phyloP scores from a whole-genome alignment of 2,888 invertebrate species.

The Eutolmus rufibarbis region DNA sequence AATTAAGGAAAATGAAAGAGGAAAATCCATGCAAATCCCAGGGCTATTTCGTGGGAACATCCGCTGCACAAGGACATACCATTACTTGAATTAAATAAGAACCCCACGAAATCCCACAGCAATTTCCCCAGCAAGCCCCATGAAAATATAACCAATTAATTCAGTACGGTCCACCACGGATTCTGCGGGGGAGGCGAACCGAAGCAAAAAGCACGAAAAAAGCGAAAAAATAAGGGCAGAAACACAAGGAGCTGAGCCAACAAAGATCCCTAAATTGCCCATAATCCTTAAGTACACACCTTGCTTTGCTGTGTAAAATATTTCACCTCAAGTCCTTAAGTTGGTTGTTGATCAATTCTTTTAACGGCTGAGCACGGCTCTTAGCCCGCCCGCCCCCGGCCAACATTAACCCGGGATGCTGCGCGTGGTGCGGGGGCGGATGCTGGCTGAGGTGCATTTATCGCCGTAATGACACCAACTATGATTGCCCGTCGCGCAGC shows the following conservation, averaged over 20 bases:
- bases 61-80: constrained; percentile 22
- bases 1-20: constrained; percentile 25
- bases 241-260: constrained; percentile 7
- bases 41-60: background rate
- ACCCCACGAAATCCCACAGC: constrained; percentile 24
- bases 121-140: constrained; percentile 25
- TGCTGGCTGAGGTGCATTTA: constrained; percentile 9
- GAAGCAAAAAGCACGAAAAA: background rate
- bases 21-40: constrained; percentile 35
- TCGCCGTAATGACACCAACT: constrained; percentile 7
- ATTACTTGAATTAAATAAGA: constrained; percentile 37
- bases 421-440: background rate
- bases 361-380: constrained; percentile 13
- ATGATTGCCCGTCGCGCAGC: background rate
- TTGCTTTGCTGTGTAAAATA: constrained; percentile 26
- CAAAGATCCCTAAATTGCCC: constrained; percentile 30
- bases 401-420: background rate
- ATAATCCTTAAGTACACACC: constrained; percentile 30
- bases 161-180: background rate
- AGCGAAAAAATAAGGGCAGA: background rate
- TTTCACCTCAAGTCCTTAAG: constrained; percentile 26
- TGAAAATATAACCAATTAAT: constrained; percentile 38
- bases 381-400: background rate
- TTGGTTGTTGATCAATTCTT: constrained; percentile 28
- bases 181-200: background rate